phyloP scores from a whole-genome alignment of 2,113 vertebrate genomes.

The Melanostigma gelatinosum region DNA sequence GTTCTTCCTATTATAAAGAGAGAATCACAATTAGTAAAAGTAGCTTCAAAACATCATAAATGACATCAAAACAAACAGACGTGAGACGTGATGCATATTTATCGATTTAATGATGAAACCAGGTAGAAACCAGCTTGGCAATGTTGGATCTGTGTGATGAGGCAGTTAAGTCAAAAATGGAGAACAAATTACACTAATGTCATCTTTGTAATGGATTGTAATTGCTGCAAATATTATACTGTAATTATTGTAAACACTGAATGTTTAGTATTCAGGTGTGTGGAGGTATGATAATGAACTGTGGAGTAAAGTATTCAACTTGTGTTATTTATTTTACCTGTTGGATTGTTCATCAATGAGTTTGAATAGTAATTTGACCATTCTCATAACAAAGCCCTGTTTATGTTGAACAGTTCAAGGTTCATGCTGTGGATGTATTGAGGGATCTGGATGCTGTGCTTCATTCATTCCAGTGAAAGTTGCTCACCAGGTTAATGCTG shows the following conservation, averaged over 20 bases:
- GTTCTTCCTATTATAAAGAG: slow-evolving; percentile 10
- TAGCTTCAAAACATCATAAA: slow-evolving; percentile 41
- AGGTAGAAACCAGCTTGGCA: slow-evolving; percentile 14
- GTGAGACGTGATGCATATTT: slow-evolving; percentile 32
- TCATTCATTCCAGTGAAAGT: neutral
- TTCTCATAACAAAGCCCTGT: neutral
- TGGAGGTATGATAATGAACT: slow-evolving; percentile 23
- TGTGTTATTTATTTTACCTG: neutral
- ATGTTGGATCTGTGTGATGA: slow-evolving; percentile 46
- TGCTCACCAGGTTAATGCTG: neutral
- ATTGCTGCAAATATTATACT: slow-evolving; percentile 56
- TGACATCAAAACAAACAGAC: slow-evolving; percentile 46
- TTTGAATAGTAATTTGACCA: neutral
- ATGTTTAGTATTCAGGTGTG: slow-evolving; percentile 49
- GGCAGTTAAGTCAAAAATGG: slow-evolving; percentile 47
- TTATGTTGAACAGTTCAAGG: neutral
- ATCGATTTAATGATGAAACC: slow-evolving; percentile 43
- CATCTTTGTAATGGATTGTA: slow-evolving; percentile 55
- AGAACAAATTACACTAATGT: slow-evolving; percentile 56
- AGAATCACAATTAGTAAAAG: slow-evolving; percentile 30
- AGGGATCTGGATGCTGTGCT: neutral
- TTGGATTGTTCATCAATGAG: neutral
- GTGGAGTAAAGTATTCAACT: slow-evolving; percentile 3
- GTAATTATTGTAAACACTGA: slow-evolving; percentile 66
- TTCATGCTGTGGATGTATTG: neutral